A percentile compares a stretch with the other conserved stretches of the same genome.
These are phyloP conservation scores for Maccullochella peelii DNA, from an alignment of 2,113 vertebrate species.

Conservation along the genomic window DNA sequence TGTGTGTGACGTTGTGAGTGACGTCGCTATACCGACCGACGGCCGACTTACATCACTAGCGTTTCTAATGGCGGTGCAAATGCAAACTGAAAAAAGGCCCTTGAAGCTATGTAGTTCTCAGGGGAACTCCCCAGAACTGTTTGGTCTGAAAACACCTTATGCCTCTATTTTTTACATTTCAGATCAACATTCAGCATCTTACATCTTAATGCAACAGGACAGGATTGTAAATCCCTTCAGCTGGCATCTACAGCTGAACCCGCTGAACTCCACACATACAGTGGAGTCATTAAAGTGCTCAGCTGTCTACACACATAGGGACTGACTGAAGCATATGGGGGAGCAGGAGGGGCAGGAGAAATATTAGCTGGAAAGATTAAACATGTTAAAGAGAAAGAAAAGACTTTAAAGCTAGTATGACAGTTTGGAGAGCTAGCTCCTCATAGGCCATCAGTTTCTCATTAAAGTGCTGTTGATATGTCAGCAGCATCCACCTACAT, in stretches of 20 bases:
- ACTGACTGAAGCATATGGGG: background rate
- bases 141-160: too few species aligned
- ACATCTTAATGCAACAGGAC: background rate
- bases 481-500: constrained; percentile 32
- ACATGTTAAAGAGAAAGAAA: background rate
- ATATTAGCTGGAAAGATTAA: background rate
- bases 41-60: too few species aligned
- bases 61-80: too few species aligned
- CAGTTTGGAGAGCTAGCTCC: constrained; percentile 16
- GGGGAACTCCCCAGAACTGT: too few species aligned
- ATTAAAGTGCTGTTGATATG: constrained; percentile 44
- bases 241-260: background rate
- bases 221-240: background rate
- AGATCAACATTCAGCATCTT: background rate
- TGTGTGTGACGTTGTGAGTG: too few species aligned
- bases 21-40: too few species aligned
- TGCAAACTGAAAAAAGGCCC: too few species aligned
- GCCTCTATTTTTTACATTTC: background rate
- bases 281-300: constrained; percentile 34
- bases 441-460: constrained; percentile 34
- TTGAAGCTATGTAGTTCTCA: too few species aligned
- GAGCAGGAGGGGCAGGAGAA: background rate
- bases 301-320: background rate
- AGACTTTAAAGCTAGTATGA: background rate
- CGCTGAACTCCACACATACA: background rate